A percentile compares a stretch with the other conserved stretches of the same genome.
These are phyloP conservation scores for Papilio aristodemus DNA, from an alignment of 1,140 invertebrate species.

Conservation along the genomic window DNA sequence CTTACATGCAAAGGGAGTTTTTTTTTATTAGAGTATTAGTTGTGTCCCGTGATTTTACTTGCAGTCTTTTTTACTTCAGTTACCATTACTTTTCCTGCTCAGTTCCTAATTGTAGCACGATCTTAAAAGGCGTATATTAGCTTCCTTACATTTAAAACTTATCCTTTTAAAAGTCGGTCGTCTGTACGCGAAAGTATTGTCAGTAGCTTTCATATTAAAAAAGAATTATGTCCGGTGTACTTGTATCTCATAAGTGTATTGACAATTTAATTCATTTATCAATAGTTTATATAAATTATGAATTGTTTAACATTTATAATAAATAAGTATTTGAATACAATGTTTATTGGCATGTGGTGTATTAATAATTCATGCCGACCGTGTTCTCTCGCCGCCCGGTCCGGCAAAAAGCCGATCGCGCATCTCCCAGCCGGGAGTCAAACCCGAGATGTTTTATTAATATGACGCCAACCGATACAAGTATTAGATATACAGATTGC, in stretches of 20 bases:
- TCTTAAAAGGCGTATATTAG: no score
- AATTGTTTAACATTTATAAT: slow-evolving; percentile 37
- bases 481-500: slow-evolving; percentile 39
- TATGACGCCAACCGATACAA: slow-evolving; percentile 36
- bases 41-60: neutral
- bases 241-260: neutral
- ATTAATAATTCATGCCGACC: slow-evolving; percentile 42
- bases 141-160: no score
- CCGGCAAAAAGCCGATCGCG: slow-evolving; percentile 41
- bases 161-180: no score
- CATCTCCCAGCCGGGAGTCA: slow-evolving; percentile 39
- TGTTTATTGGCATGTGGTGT: slow-evolving; percentile 43
- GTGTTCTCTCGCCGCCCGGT: slow-evolving; percentile 36
- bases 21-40: neutral
- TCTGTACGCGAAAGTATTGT: no score
- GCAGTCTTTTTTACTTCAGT: no score
- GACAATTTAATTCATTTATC: neutral
- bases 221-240: no score
- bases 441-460: slow-evolving; percentile 45
- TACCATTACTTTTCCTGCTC: no score
- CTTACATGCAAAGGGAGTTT: neutral
- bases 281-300: slow-evolving; percentile 23
- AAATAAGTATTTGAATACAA: slow-evolving; percentile 46
- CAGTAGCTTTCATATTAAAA: no score
- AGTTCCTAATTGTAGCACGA: no score